These are phyloP conservation scores for Micrastur ruficollis DNA, from an alignment of 2,797 vertebrate genomes.

Conservation along the genomic window DNA sequence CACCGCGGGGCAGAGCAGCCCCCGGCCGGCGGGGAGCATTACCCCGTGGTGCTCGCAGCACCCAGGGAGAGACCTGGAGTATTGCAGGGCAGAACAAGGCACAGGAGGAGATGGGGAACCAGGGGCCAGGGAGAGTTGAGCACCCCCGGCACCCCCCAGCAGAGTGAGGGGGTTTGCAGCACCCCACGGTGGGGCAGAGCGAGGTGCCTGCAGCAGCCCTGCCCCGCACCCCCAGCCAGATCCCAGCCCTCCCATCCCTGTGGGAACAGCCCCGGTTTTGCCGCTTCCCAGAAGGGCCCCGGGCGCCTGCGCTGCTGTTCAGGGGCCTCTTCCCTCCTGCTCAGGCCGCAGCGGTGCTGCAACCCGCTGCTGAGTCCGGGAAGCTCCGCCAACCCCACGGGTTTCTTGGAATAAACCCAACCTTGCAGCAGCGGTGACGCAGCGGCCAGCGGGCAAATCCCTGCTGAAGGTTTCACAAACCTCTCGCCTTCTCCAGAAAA, in stretches of 20 bases:
- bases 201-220: not conserved
- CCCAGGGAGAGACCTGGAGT: not conserved
- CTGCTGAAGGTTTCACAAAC: conserved; percentile 62
- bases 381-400: not conserved
- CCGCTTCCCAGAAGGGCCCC: not conserved
- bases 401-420: conserved; percentile 47
- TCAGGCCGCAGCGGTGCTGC: not conserved
- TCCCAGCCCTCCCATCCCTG: not conserved
- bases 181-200: not conserved
- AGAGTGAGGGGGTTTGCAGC: not conserved
- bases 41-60: fast-evolving
- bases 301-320: fast-evolving
- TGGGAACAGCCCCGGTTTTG: not conserved
- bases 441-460: conserved; percentile 10
- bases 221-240: not conserved
- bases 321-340: not conserved
- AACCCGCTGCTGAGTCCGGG: conserved; percentile 41
- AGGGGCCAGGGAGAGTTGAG: not conserved
- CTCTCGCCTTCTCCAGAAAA: not conserved
- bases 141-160: fast-evolving
- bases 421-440: conserved; percentile 6
- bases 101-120: not conserved
- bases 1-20: not conserved
- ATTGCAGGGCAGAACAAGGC: not conserved
- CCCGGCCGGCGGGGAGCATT: fast-evolving